Conservation (phyloP, 2,888 invertebrate genomes). For the Melipona bicolor region DNA sequence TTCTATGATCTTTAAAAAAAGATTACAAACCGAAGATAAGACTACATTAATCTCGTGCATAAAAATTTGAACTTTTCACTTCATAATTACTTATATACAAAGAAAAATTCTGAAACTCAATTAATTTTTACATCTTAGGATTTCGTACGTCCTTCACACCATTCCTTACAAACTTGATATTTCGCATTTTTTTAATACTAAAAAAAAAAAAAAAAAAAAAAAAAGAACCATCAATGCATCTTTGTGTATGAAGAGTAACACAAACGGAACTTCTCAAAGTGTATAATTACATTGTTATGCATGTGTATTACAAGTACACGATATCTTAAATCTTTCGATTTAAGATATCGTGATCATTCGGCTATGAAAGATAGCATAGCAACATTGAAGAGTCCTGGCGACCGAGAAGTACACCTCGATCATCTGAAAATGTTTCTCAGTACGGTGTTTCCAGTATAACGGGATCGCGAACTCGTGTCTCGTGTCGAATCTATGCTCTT, state of each 20-base stretch:
- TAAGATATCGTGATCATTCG: constrained; percentile 38
- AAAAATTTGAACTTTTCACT: background rate
- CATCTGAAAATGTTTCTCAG: constrained; percentile 69
- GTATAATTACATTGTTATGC: background rate
- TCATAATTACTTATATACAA: background rate
- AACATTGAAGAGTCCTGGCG: constrained; percentile 58
- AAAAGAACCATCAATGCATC: no score
- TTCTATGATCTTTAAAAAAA: background rate
- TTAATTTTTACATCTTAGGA: background rate
- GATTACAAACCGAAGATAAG: background rate
- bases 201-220: background rate
- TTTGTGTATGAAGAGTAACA: background rate
- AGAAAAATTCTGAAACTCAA: background rate
- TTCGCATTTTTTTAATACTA: background rate
- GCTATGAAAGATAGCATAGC: constrained; percentile 57
- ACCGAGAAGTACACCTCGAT: constrained; percentile 58
- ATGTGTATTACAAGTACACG: background rate
- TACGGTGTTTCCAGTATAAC: constrained; percentile 68
- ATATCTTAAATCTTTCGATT: constrained; percentile 5
- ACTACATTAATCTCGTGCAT: background rate
- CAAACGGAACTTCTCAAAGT: background rate
- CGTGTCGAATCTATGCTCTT: constrained; percentile 70
- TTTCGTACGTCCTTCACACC: background rate
- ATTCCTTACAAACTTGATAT: background rate
- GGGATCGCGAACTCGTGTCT: constrained; percentile 74